These are phyloP conservation scores for Hemitrygon akajei DNA, from an alignment of 2,797 vertebrate species.

Conservation along the genomic window DNA sequence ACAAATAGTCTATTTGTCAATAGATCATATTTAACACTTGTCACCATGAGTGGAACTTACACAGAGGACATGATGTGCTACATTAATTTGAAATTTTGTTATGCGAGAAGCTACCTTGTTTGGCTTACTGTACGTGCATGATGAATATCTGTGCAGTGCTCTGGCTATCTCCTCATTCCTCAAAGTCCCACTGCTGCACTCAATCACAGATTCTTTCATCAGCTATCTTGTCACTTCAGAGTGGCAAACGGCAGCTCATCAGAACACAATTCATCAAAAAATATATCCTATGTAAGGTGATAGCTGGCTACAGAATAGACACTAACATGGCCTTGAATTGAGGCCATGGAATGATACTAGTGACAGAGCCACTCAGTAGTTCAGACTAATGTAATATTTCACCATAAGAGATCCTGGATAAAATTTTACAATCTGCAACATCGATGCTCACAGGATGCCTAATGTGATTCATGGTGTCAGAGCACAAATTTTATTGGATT, in stretches of 20 bases:
- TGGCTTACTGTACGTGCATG: slow-evolving; percentile 43
- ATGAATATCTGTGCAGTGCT: slow-evolving; percentile 48
- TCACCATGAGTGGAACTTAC: slow-evolving; percentile 18
- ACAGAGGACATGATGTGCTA: slow-evolving; percentile 43
- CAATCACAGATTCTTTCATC: slow-evolving; percentile 59
- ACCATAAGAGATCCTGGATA: slow-evolving; percentile 54
- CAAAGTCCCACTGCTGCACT: slow-evolving; percentile 49
- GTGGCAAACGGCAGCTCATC: slow-evolving; percentile 57
- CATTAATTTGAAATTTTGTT: slow-evolving; percentile 45
- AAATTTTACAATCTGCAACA: slow-evolving; percentile 13
- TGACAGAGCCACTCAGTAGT: slow-evolving; percentile 53
- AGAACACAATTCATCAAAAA: slow-evolving; percentile 61
- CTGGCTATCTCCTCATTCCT: slow-evolving; percentile 46
- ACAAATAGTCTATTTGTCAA: slow-evolving; percentile 20
- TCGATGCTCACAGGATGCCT: neutral
- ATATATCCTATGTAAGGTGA: slow-evolving; percentile 60
- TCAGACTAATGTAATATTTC: slow-evolving; percentile 51
- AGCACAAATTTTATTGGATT: neutral
- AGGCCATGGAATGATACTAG: slow-evolving; percentile 53
- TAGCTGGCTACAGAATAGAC: slow-evolving; percentile 51
- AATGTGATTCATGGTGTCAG: neutral
- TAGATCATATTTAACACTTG: slow-evolving; percentile 12
- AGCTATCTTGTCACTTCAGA: slow-evolving; percentile 58
- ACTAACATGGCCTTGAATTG: slow-evolving; percentile 55
- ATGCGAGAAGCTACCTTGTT: slow-evolving; percentile 41